These are phyloP conservation scores for Callospermophilus lateralis DNA, from an alignment of 2,113 vertebrate species.

Conservation along the genomic window DNA sequence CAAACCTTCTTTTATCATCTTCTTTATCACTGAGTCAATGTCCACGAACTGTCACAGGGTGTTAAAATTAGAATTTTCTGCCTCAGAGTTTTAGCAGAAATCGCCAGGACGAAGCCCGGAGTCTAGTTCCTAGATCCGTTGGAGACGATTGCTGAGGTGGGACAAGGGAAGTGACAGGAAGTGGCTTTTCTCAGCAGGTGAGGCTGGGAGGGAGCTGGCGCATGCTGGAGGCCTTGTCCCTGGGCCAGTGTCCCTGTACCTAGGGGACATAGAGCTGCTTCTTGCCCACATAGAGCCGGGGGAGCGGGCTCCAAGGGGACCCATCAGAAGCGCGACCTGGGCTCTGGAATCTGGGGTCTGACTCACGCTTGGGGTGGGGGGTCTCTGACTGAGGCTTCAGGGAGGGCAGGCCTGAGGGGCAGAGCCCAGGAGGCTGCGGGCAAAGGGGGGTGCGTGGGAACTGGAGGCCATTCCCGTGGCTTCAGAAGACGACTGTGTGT, in stretches of 20 bases:
- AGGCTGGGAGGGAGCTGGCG: fast-evolving
- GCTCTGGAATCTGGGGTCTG: neutral
- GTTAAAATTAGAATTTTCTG: neutral
- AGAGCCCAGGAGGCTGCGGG: fast-evolving
- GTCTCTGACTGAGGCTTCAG: too few relatives aligned
- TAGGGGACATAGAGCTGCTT: neutral
- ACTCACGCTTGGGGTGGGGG: neutral
- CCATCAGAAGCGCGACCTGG: fast-evolving
- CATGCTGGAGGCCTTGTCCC: neutral
- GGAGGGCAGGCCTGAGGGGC: neutral
- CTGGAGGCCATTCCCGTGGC: too few relatives aligned
- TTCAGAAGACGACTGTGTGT: neutral
- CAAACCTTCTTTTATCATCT: neutral
- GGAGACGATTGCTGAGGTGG: neutral
- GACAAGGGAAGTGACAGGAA: fast-evolving
- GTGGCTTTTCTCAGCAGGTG: fast-evolving
- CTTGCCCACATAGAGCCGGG: too few relatives aligned
- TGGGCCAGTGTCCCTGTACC: fast-evolving
- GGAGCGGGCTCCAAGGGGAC: neutral
- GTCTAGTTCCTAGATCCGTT: neutral
- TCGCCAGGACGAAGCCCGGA: fast-evolving
- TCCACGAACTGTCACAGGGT: fast-evolving
- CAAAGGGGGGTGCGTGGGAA: fast-evolving
- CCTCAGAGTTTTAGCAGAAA: neutral
- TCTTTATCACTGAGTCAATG: neutral